Conservation (phyloP, 1,140 invertebrate genomes). For the Copidosoma floridanum region DNA sequence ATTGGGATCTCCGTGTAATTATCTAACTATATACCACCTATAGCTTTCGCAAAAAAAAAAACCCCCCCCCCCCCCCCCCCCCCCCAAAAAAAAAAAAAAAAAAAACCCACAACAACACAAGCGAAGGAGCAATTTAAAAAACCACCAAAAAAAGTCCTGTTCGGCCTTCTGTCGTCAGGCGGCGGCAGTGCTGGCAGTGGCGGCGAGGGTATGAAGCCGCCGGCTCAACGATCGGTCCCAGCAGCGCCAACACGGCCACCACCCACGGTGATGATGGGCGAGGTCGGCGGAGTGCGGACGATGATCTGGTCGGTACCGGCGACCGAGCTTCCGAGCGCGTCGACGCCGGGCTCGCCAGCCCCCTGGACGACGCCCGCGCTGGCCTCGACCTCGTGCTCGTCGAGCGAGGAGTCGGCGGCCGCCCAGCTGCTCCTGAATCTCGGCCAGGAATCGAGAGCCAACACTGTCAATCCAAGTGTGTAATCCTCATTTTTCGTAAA, state of each 20-base stretch:
- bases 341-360: conserved; percentile 52
- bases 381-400: conserved; percentile 53
- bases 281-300: conserved; percentile 84
- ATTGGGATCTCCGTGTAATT: no score
- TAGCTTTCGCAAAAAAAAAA: no score
- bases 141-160: neutral
- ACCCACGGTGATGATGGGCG: conserved; percentile 87
- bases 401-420: conserved; percentile 70
- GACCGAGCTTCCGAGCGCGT: conserved; percentile 54
- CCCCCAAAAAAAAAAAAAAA: no score
- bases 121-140: conserved; percentile 30
- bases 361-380: conserved; percentile 57
- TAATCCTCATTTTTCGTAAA: no score
- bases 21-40: no score
- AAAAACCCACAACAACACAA: conserved; percentile 7
- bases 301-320: conserved; percentile 84
- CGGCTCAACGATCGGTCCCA: conserved; percentile 59
- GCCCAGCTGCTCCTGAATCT: conserved; percentile 80
- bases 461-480: conserved; percentile 44
- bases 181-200: no score
- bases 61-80: no score
- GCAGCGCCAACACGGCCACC: conserved; percentile 67
- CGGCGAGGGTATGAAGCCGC: conserved; percentile 59
- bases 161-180: no score
- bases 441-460: conserved; percentile 66